Evolutionary conservation across 2,888 invertebrate genomes (phyloP).

Genomic region (Perizoma flavofasciatum): DNA sequence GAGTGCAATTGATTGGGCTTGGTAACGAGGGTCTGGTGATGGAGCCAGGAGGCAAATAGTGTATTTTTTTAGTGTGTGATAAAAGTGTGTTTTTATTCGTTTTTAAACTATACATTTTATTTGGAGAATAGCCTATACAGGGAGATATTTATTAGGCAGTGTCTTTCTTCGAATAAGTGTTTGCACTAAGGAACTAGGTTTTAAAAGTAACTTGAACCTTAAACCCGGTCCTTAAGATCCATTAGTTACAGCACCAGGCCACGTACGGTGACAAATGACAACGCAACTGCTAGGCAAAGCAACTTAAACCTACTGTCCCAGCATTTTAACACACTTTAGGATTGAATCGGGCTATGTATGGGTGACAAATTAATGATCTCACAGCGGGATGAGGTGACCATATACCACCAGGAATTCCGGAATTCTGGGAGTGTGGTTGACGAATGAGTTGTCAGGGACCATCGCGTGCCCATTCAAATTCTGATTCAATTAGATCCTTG

Average conservation of each 20-base stretch:
- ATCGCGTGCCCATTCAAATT: constrained; percentile 36
- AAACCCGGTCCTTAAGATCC: neutral
- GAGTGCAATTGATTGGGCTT: too few relatives aligned
- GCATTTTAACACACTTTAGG: neutral
- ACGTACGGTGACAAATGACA: constrained; percentile 54
- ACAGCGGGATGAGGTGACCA: constrained; percentile 54
- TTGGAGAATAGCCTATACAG: too few relatives aligned
- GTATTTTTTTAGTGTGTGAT: too few relatives aligned
- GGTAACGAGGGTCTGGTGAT: too few relatives aligned
- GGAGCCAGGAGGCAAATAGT: too few relatives aligned
- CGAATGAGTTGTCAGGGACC: constrained; percentile 58
- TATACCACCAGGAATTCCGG: constrained; percentile 54
- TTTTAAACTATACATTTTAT: too few relatives aligned
- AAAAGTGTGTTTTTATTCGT: too few relatives aligned
- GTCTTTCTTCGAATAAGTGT: too few relatives aligned
- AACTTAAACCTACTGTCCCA: neutral
- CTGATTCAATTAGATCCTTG: neutral
- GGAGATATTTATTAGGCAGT: neutral
- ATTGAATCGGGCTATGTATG: neutral
- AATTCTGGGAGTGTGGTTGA: constrained; percentile 70
- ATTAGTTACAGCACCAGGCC: neutral
- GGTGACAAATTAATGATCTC: constrained; percentile 54
- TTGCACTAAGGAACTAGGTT: neutral
- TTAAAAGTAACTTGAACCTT: neutral
- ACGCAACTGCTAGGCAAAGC: neutral